Evolutionary conservation across 2,797 vertebrate genomes (phyloP), one percentile per base, ranked within the genome.

Genomic region (Oophaga sylvatica): DNA sequence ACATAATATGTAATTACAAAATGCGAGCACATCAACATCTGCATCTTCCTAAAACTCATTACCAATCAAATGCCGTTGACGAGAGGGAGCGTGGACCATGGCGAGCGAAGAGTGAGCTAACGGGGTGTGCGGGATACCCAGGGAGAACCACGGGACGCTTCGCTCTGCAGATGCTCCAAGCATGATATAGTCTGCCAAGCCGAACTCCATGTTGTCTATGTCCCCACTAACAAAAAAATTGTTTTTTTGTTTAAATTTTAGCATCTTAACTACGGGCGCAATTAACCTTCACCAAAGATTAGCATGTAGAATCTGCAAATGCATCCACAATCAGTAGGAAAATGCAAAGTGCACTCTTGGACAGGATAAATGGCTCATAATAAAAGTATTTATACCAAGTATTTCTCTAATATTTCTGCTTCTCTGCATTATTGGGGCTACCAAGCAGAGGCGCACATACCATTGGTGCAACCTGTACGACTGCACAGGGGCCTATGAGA

Each of bases 1-100:
- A 26, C 87, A 88, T 80, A 80, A 88, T 71, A 63, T 71, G 76
- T 84, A 84, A 88, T 88, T 88, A 88, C 81, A 84, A 65, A 79
- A 73, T 78, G 62, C 19, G 19, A 87, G 22, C 48, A 45, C 70
- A 57, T 87, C 57, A 59, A 79, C 73, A 68, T 78, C 81, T 80
- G 81, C 87, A 87, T 87, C 79, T 87, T 57, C 63, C 62, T 70
- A 45, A 53, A 13, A 41, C 71, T 82, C 71, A 35, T 87, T 77
- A 83, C 62, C 80, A 68, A 68, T 48, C 45, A 31, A 56, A 81
- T 68, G 67, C 79, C 22, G 20, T 35, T 63, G 80, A 67, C 53
- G 11, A 76, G 29, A 67, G 71, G 17, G 29, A 67, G 8, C 15
- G 35, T 20, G 53, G 85, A 26, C 11, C 1, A 1, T 0, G 20